Evolutionary conservation across 2,113 vertebrate species (phyloP).

Genomic region (Apteryx owenii): DNA sequence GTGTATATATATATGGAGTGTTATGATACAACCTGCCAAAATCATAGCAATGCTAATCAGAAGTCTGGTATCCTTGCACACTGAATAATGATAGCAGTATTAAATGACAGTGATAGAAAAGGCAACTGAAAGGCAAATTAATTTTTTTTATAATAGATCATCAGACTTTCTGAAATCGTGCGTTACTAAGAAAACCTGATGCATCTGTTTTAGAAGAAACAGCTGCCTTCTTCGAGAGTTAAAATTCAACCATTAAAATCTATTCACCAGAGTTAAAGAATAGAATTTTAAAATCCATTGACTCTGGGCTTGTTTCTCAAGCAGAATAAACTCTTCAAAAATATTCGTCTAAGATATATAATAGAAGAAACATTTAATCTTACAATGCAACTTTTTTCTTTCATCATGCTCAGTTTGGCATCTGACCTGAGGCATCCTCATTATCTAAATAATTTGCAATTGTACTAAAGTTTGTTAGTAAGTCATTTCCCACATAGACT

Average conservation of each 20-base stretch:
- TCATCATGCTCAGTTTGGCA: neutral
- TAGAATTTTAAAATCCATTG: neutral
- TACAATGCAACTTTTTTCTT: neutral
- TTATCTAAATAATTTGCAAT: conserved; percentile 24
- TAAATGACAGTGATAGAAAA: neutral
- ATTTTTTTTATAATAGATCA: neutral
- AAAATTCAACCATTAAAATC: neutral
- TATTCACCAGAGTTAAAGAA: neutral
- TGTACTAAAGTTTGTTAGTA: neutral
- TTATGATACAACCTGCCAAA: neutral
- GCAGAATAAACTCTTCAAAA: neutral
- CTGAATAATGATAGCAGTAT: neutral
- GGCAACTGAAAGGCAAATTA: neutral
- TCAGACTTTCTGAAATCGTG: neutral
- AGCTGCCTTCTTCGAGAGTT: neutral
- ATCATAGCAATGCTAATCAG: neutral
- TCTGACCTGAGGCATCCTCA: neutral
- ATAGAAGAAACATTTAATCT: neutral
- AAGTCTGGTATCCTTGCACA: neutral
- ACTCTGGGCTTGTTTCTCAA: neutral
- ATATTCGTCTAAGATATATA: neutral
- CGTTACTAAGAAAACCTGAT: neutral
- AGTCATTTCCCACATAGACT: neutral
- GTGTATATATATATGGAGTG: neutral
- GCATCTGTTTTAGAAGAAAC: neutral